These are phyloP conservation scores for Griposia aprilina DNA, from an alignment of 2,888 invertebrate species.

Conservation along the genomic window DNA sequence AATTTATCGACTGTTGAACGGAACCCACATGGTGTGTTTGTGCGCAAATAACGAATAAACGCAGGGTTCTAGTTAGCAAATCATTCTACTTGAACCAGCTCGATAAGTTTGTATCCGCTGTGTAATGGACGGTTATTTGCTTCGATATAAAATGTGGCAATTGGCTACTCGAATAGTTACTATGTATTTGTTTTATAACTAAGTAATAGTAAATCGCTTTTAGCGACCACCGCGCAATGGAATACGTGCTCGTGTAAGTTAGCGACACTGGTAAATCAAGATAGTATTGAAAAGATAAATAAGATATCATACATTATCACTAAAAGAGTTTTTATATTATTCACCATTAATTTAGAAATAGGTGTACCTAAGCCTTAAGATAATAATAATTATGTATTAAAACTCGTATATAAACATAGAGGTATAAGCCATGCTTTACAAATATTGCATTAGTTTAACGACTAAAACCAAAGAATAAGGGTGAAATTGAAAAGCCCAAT, in stretches of 20 bases:
- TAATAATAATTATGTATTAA: background rate
- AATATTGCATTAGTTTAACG: background rate
- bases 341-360: background rate
- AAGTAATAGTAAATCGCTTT: background rate
- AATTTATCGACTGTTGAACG: slow-evolving; percentile 43
- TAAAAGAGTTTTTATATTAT: background rate
- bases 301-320: too few species aligned
- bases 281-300: background rate
- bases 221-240: slow-evolving; percentile 1
- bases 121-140: slow-evolving; percentile 26
- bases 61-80: slow-evolving; percentile 40
- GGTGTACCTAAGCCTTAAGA: background rate
- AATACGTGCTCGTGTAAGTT: background rate
- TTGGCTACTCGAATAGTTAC: slow-evolving; percentile 15
- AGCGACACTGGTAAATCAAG: background rate
- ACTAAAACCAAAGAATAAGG: background rate
- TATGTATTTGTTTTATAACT: slow-evolving; percentile 9
- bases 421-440: background rate
- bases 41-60: slow-evolving; percentile 55
- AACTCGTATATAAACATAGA: background rate
- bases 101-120: slow-evolving; percentile 26
- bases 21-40: slow-evolving; percentile 39
- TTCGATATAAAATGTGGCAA: slow-evolving; percentile 26
- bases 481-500: background rate
- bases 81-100: slow-evolving; percentile 37